Percentiles rank a stretch among this genome's conserved stretches.
Conservation (phyloP, 2,888 invertebrate species). For the Linnaemya vulpina region DNA sequence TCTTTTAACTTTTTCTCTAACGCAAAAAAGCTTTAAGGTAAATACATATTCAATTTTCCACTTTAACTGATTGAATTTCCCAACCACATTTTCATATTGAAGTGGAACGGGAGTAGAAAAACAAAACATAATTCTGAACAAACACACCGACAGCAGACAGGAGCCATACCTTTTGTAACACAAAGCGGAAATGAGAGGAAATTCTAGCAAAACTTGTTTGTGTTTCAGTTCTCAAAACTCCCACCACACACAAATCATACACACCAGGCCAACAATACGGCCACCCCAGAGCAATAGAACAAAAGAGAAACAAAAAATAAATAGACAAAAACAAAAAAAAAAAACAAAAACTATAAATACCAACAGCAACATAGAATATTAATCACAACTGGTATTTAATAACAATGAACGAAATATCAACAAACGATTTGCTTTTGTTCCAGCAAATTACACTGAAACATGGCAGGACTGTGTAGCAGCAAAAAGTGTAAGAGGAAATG, state of each 20-base stretch:
- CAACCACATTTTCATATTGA: slow-evolving; percentile 15
- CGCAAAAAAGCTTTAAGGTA: slow-evolving; percentile 3
- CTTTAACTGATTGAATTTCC: not conserved
- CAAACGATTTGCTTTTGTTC: slow-evolving; percentile 38
- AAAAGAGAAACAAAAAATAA: slow-evolving; percentile 2
- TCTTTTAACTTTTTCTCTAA: not conserved
- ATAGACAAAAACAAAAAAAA: no score
- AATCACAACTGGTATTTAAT: slow-evolving; percentile 47
- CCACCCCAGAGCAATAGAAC: slow-evolving; percentile 4
- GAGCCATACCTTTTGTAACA: not conserved
- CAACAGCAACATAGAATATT: slow-evolving; percentile 34
- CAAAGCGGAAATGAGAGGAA: slow-evolving; percentile 54
- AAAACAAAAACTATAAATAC: not conserved
- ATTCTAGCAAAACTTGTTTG: slow-evolving; percentile 38
- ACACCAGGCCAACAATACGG: not conserved
- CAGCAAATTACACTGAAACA: slow-evolving; percentile 21
- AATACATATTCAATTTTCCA: slow-evolving; percentile 12
- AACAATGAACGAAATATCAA: slow-evolving; percentile 33
- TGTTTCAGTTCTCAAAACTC: slow-evolving; percentile 7
- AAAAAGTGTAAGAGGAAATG: slow-evolving; percentile 6
- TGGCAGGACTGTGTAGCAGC: not conserved
- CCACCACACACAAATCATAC: not conserved
- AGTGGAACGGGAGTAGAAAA: not conserved
- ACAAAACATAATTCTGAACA: slow-evolving; percentile 19
- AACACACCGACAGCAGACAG: not conserved